A percentile compares a stretch with the other conserved stretches of the same genome.
Conservation (phyloP, 2,113 vertebrate species). For the Laterallus jamaicensis region DNA sequence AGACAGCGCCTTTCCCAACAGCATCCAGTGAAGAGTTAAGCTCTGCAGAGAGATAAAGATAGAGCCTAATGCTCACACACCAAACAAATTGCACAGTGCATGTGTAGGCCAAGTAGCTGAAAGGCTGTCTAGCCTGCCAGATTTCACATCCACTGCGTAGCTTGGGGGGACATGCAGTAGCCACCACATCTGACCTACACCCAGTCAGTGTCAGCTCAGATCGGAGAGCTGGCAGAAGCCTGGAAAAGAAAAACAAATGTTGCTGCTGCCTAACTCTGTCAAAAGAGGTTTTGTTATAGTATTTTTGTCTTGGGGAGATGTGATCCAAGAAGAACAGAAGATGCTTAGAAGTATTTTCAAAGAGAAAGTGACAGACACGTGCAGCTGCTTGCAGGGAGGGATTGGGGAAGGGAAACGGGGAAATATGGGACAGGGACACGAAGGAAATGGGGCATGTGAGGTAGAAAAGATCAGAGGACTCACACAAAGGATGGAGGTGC, state of each 20-base stretch:
- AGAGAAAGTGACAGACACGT: background rate
- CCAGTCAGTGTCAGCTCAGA: background rate
- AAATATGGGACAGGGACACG: background rate
- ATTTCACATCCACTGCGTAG: background rate
- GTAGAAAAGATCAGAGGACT: background rate
- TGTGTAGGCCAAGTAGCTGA: background rate
- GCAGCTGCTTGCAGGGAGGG: background rate
- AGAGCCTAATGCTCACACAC: background rate
- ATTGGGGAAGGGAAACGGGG: background rate
- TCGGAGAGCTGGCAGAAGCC: background rate
- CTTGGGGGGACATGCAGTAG: background rate
- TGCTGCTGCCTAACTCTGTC: background rate
- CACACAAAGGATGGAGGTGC: background rate
- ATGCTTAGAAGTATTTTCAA: background rate
- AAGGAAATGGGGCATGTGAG: background rate
- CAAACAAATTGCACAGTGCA: background rate
- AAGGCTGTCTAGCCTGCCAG: constrained; percentile 12
- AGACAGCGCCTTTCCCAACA: background rate
- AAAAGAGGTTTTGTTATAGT: background rate
- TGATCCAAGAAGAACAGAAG: background rate
- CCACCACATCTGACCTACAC: constrained; percentile 1
- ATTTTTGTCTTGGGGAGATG: background rate
- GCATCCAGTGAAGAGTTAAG: background rate
- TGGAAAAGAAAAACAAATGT: background rate
- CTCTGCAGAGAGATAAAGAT: background rate